Conservation (phyloP, 1,140 invertebrate species). For the Anastrepha ludens region DNA sequence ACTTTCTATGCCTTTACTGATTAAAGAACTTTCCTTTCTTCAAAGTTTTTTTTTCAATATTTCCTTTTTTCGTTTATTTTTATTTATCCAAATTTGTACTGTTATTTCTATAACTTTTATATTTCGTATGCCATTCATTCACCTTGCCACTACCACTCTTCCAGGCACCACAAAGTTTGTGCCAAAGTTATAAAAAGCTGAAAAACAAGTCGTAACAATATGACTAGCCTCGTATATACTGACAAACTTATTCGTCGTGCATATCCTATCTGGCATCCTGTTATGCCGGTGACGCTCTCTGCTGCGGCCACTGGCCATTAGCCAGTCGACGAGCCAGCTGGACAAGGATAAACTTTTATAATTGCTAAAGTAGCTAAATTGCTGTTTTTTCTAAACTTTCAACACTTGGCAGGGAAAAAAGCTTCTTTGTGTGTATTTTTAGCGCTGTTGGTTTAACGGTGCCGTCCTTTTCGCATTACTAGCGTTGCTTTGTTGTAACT, state of each 20-base stretch:
- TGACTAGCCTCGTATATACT: not conserved
- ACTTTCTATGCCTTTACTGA: constrained; percentile 24
- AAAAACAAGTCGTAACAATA: not conserved
- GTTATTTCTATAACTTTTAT: not conserved
- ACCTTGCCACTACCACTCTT: not conserved
- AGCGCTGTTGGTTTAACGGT: not conserved
- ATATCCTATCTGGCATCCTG: not conserved
- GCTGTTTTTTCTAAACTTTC: constrained; percentile 48
- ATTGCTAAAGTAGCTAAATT: constrained; percentile 49
- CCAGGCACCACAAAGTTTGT: not conserved
- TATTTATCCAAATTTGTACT: not conserved
- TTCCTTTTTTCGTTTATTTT: not conserved
- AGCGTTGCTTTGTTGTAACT: not conserved
- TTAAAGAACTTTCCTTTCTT: constrained; percentile 16
- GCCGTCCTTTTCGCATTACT: not conserved
- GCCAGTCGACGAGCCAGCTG: not conserved
- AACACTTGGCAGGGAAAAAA: not conserved
- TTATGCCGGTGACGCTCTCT: not conserved
- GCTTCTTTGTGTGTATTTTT: not conserved
- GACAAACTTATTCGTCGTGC: not conserved
- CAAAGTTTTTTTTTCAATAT: not conserved
- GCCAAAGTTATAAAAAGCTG: not conserved
- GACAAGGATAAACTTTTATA: constrained; percentile 44
- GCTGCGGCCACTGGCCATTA: constrained; percentile 7
- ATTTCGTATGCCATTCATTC: not conserved